Evolutionary conservation across 2,797 vertebrate species (phyloP).

Genomic region (Otolemur crassicaudatus): DNA sequence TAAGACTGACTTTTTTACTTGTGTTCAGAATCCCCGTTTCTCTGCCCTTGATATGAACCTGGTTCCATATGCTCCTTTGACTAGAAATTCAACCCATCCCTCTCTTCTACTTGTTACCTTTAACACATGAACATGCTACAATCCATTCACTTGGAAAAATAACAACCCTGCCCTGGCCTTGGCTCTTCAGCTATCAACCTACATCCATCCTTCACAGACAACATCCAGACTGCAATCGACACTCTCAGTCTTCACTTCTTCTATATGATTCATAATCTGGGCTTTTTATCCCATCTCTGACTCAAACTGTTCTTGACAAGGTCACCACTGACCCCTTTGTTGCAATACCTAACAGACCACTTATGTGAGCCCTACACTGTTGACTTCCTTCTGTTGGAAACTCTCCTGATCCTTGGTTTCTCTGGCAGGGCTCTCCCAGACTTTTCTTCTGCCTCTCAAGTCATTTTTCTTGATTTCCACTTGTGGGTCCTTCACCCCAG

Average conservation of each 20-base stretch:
- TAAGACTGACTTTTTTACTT: background rate
- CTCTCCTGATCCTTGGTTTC: background rate
- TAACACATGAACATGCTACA: background rate
- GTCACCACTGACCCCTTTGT: background rate
- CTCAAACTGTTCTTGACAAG: background rate
- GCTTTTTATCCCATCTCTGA: background rate
- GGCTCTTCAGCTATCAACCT: background rate
- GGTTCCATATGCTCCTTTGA: background rate
- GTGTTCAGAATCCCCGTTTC: background rate
- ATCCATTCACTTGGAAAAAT: background rate
- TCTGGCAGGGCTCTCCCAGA: background rate
- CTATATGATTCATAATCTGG: background rate
- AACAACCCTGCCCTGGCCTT: background rate
- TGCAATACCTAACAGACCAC: background rate
- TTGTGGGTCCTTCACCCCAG: background rate
- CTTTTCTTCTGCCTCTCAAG: background rate
- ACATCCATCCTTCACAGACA: background rate
- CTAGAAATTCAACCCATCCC: background rate
- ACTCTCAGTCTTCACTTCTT: background rate
- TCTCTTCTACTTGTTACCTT: background rate
- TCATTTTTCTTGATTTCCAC: background rate
- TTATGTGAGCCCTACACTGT: background rate
- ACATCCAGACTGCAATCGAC: background rate
- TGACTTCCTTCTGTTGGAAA: background rate
- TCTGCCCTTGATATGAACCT: background rate